Conservation (phyloP, 2,113 vertebrate genomes). For the Pseudorectes ferrugineus region DNA sequence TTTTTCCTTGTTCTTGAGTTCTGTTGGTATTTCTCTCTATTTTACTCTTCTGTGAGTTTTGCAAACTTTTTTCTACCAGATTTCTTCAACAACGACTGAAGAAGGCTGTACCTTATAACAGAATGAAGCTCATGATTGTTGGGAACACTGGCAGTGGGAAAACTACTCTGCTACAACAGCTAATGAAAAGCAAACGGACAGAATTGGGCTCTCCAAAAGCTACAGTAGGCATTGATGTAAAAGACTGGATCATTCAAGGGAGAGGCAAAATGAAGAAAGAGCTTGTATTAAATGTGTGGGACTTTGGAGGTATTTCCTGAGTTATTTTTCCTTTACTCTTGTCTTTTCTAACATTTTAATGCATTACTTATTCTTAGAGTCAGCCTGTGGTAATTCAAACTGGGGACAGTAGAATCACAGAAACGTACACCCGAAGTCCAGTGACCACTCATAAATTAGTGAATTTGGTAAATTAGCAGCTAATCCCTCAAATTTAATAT, state of each 20-base stretch:
- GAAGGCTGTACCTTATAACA: constrained; percentile 91
- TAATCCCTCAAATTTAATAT: background rate
- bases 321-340: background rate
- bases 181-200: constrained; percentile 84
- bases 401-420: background rate
- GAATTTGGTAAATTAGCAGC: background rate
- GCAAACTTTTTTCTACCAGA: constrained; percentile 61
- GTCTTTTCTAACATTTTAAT: background rate
- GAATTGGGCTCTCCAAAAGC: constrained; percentile 55
- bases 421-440: background rate
- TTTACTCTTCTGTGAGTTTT: background rate
- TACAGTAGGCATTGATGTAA: constrained; percentile 82
- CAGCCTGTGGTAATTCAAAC: background rate
- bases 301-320: constrained; percentile 86
- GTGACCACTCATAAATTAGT: background rate
- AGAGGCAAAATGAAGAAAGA: constrained; percentile 81
- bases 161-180: constrained; percentile 85
- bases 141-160: constrained; percentile 91
- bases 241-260: constrained; percentile 85
- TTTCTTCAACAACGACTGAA: constrained; percentile 95
- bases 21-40: background rate
- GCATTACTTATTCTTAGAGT: background rate
- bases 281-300: constrained; percentile 91
- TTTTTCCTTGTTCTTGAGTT: background rate
- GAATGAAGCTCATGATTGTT: constrained; percentile 95